phyloP scores from a whole-genome alignment of 2,113 vertebrate species.

The Opisthocomus hoazin region DNA sequence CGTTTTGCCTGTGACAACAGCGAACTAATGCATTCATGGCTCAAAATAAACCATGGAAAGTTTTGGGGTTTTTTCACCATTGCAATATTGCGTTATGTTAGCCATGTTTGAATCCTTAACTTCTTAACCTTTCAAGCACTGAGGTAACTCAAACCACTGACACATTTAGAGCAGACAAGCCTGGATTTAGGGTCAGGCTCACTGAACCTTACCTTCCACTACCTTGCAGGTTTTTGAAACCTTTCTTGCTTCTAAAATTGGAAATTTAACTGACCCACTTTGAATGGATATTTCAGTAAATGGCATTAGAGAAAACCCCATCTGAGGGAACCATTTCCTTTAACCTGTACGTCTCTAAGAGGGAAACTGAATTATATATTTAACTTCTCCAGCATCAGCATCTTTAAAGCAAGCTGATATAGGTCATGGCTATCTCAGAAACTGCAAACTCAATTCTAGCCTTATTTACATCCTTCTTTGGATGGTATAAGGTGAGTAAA shows the following conservation, averaged over 20 bases:
- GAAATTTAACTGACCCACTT: conserved; percentile 71
- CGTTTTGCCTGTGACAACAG: neutral
- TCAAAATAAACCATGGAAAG: neutral
- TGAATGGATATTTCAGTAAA: conserved; percentile 72
- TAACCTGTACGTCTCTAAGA: conserved; percentile 31
- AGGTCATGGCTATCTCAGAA: neutral
- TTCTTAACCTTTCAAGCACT: neutral
- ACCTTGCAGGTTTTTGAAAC: neutral
- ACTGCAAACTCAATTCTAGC: neutral
- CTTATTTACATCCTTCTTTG: neutral
- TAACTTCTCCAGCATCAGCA: neutral
- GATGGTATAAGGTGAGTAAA: neutral
- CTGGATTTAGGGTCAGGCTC: neutral
- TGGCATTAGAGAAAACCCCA: conserved; percentile 45
- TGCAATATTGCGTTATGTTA: neutral
- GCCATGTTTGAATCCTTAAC: neutral
- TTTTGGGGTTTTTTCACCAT: neutral
- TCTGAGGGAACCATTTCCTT: conserved; percentile 61
- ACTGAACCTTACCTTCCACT: neutral
- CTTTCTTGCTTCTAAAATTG: conserved; percentile 1
- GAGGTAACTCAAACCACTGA: conserved; percentile 25
- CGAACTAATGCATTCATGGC: rapidly evolving
- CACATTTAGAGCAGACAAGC: neutral
- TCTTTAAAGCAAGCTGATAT: neutral
- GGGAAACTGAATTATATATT: conserved; percentile 36